These are phyloP conservation scores for Prosopocoilus inquinatus DNA, from an alignment of 2,888 invertebrate species.

Conservation along the genomic window DNA sequence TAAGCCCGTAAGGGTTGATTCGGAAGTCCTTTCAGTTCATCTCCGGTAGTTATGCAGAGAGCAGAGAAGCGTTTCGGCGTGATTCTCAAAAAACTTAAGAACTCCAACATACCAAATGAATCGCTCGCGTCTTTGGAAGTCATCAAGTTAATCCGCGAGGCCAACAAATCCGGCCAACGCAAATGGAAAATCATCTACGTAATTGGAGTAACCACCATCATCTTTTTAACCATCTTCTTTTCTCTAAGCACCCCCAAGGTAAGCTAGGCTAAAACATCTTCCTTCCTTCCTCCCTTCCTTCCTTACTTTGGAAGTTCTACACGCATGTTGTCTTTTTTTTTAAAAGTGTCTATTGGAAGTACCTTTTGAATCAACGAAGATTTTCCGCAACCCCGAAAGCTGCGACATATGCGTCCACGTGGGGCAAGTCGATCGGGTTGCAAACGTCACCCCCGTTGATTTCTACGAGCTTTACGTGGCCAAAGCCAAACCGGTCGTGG, in stretches of 20 bases:
- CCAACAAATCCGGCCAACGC: not conserved
- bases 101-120: constrained; percentile 23
- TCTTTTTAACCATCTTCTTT: constrained; percentile 1
- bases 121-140: constrained; percentile 24
- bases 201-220: not conserved
- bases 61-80: constrained; percentile 32
- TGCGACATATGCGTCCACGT: constrained; percentile 76
- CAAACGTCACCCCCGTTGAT: constrained; percentile 62
- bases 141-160: constrained; percentile 18
- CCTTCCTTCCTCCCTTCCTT: not conserved
- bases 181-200: constrained; percentile 9
- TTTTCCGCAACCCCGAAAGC: constrained; percentile 75
- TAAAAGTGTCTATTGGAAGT: constrained; percentile 44
- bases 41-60: constrained; percentile 30
- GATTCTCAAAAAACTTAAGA: constrained; percentile 29
- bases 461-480: constrained; percentile 79
- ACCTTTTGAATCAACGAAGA: constrained; percentile 41
- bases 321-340: not conserved
- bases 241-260: constrained; percentile 6
- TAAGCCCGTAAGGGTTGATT: constrained; percentile 19
- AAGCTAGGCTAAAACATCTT: constrained; percentile 5
- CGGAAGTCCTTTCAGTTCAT: constrained; percentile 18
- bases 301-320: not conserved
- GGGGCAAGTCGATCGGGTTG: constrained; percentile 61
- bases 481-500: constrained; percentile 75